These are phyloP conservation scores for Sylvilagus floridanus DNA, from an alignment of 2,797 vertebrate species.

Conservation along the genomic window DNA sequence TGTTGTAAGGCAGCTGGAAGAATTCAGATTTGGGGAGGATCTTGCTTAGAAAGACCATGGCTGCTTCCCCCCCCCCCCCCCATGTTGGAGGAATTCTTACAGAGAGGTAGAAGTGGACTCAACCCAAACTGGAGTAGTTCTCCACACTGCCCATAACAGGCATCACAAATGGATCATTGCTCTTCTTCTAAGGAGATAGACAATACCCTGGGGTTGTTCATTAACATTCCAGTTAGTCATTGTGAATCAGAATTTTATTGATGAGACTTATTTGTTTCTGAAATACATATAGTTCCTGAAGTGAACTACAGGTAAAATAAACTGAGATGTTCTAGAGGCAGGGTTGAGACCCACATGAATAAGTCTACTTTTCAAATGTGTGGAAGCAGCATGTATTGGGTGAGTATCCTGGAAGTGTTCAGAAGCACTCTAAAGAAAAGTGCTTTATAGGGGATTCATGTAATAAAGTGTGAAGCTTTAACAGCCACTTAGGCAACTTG, in stretches of 20 bases:
- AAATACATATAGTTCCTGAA: conserved; percentile 41
- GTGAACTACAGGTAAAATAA: conserved; percentile 13
- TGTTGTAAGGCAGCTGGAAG: not conserved
- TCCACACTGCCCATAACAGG: not conserved
- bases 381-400: not conserved
- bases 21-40: conserved; percentile 18
- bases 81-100: not conserved
- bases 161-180: not conserved
- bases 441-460: not conserved
- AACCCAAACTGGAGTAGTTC: not conserved
- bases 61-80: not conserved
- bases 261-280: conserved; percentile 28
- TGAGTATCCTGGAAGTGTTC: not conserved
- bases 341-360: not conserved
- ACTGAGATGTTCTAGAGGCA: not conserved
- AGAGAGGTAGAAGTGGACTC: conserved; percentile 3
- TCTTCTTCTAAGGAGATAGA: not conserved
- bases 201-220: conserved; percentile 26
- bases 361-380: conserved; percentile 20
- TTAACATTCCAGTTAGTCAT: not conserved
- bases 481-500: not conserved
- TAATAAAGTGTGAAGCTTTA: not conserved
- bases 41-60: not conserved
- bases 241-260: conserved; percentile 30
- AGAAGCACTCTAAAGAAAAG: not conserved